phyloP scores from a whole-genome alignment of 2,888 invertebrate species.

The Glomeris marginata region DNA sequence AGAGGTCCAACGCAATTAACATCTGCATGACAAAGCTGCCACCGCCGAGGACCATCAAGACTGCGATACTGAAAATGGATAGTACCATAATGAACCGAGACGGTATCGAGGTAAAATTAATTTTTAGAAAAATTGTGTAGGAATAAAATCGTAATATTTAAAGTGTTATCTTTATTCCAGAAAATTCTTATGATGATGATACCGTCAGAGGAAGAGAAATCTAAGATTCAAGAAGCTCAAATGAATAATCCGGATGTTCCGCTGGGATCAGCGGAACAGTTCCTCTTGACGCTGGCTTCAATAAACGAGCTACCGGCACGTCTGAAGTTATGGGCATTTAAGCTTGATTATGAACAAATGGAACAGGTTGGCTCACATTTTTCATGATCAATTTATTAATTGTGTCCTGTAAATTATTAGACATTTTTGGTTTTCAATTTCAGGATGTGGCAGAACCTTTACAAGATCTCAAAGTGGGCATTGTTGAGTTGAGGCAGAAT shows the following conservation, averaged over 20 bases:
- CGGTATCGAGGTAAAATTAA: conserved; percentile 90
- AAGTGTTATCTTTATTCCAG: conserved; percentile 32
- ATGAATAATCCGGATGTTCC: conserved; percentile 78
- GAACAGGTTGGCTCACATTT: conserved; percentile 53
- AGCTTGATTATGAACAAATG: conserved; percentile 91
- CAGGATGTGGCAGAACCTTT: conserved; percentile 97
- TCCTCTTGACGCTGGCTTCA: conserved; percentile 87
- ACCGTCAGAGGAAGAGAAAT: conserved; percentile 89
- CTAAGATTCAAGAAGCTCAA: conserved; percentile 93
- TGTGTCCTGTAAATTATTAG: conserved; percentile 17
- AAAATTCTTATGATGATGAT: conserved; percentile 91
- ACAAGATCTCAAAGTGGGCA: conserved; percentile 95
- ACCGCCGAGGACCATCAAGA: conserved; percentile 91
- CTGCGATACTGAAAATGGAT: conserved; percentile 99
- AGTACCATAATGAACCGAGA: conserved; percentile 94
- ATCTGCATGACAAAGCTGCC: conserved; percentile 98
- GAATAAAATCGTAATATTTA: too few relatives aligned
- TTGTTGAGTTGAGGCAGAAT: conserved; percentile 76
- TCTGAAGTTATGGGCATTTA: conserved; percentile 94
- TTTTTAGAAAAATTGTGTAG: too few relatives aligned
- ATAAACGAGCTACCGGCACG: conserved; percentile 88
- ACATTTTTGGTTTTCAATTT: background rate
- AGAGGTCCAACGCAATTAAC: conserved; percentile 97
- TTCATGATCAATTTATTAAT: conserved; percentile 23
- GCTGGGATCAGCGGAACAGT: conserved; percentile 93